phyloP scores from a whole-genome alignment of 2,113 vertebrate species.

The Hemiscyllium ocellatum region DNA sequence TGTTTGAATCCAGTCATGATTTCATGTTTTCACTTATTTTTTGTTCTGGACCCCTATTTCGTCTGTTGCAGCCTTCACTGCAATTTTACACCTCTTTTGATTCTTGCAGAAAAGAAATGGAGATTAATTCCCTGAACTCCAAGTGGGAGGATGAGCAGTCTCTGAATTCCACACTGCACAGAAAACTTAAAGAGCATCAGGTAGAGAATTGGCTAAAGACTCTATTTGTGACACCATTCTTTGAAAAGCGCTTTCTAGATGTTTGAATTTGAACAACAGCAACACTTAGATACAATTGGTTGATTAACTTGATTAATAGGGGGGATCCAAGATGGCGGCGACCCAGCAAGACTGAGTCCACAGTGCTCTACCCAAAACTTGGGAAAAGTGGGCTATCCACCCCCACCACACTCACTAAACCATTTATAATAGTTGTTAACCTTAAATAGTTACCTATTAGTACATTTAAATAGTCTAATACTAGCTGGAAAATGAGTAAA shows the following conservation, averaged over 20 bases:
- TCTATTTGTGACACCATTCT: neutral
- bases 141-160: conserved; percentile 61
- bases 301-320: neutral
- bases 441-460: too few species aligned
- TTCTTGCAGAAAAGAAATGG: conserved; percentile 53
- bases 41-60: neutral
- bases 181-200: conserved; percentile 64
- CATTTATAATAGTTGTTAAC: too few species aligned
- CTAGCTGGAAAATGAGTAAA: too few species aligned
- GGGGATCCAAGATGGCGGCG: too few species aligned
- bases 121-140: conserved; percentile 57
- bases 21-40: neutral
- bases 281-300: neutral
- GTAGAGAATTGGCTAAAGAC: conserved; percentile 40
- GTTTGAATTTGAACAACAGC: neutral
- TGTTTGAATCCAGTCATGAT: neutral
- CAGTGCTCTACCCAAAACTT: too few species aligned
- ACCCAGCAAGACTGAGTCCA: too few species aligned
- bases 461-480: too few species aligned
- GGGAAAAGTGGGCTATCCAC: too few species aligned
- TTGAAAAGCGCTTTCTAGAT: neutral
- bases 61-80: neutral
- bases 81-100: neutral
- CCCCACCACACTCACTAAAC: too few species aligned
- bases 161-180: conserved; percentile 55